A percentile compares a stretch with the other conserved stretches of the same genome.
Conservation (phyloP, 2,113 vertebrate species). For the Ailuropoda melanoleuca region DNA sequence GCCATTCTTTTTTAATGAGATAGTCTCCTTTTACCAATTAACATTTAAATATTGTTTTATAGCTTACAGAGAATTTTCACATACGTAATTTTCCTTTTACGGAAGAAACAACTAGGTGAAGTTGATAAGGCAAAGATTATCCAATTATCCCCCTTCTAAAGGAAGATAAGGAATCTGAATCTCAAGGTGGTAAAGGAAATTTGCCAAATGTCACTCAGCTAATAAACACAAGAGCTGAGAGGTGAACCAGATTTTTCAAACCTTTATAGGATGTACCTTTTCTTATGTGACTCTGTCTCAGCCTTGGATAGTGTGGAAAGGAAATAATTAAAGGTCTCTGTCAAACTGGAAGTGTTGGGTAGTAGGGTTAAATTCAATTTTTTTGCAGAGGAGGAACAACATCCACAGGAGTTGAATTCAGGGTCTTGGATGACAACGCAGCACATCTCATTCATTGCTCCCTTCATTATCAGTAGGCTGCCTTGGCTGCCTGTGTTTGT, state of each 20-base stretch:
- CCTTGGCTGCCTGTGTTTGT: neutral
- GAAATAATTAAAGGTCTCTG: neutral
- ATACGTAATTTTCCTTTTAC: neutral
- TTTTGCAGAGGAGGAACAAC: neutral
- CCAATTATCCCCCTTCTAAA: neutral
- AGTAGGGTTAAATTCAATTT: neutral
- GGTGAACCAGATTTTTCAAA: neutral
- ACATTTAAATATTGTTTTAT: neutral
- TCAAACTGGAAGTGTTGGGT: neutral
- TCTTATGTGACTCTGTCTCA: neutral
- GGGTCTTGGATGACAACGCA: neutral
- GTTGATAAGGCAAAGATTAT: neutral
- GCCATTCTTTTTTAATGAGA: neutral
- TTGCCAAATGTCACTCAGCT: neutral
- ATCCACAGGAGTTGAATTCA: neutral
- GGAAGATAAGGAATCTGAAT: neutral
- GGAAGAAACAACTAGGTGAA: neutral
- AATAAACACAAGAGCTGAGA: neutral
- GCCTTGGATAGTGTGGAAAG: neutral
- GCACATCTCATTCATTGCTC: rapidly evolving
- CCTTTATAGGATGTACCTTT: neutral
- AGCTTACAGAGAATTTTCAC: neutral
- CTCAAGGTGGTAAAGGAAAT: neutral
- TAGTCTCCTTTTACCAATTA: neutral
- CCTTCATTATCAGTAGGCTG: neutral